Percentiles rank a stretch among this genome's conserved stretches.
phyloP scores from a whole-genome alignment of 2,888 invertebrate genomes.

The Nasonovia ribisnigri region DNA sequence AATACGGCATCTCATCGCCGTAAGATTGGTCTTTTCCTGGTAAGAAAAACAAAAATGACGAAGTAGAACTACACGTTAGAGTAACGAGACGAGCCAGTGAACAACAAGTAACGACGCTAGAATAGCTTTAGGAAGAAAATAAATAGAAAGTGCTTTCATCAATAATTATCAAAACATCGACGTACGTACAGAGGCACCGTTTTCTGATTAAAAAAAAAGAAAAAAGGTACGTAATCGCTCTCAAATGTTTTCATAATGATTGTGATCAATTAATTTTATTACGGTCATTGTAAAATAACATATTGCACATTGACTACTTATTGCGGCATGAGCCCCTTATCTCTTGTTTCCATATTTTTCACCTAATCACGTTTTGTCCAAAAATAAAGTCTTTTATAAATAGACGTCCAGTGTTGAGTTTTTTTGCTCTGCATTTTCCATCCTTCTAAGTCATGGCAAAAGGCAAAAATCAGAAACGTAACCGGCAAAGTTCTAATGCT shows the following conservation, averaged over 20 bases:
- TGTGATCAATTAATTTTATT: not conserved
- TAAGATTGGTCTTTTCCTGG: not conserved
- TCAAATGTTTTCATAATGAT: not conserved
- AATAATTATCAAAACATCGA: not conserved
- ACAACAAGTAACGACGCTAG: not conserved
- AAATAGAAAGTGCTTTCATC: not conserved
- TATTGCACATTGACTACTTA: slow-evolving; percentile 38
- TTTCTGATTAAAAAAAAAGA: slow-evolving; percentile 10
- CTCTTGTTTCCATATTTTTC: slow-evolving; percentile 51
- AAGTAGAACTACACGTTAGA: not conserved
- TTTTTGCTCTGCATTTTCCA: slow-evolving; percentile 33
- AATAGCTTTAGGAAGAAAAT: not conserved
- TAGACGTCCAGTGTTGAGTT: slow-evolving; percentile 65
- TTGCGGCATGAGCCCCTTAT: slow-evolving; percentile 20
- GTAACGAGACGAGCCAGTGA: not conserved
- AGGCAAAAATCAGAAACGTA: slow-evolving; percentile 61
- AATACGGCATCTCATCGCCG: not conserved
- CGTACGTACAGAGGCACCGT: not conserved
- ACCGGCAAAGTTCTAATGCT: slow-evolving; percentile 58
- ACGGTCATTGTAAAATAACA: slow-evolving; percentile 32
- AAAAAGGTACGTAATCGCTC: slow-evolving; percentile 6
- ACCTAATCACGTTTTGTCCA: slow-evolving; percentile 58
- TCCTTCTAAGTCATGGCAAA: slow-evolving; percentile 57
- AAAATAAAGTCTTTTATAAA: slow-evolving; percentile 45
- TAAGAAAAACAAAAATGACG: not conserved